phyloP scores from a whole-genome alignment of 2,888 invertebrate species.

The Acanthopleura granulata region DNA sequence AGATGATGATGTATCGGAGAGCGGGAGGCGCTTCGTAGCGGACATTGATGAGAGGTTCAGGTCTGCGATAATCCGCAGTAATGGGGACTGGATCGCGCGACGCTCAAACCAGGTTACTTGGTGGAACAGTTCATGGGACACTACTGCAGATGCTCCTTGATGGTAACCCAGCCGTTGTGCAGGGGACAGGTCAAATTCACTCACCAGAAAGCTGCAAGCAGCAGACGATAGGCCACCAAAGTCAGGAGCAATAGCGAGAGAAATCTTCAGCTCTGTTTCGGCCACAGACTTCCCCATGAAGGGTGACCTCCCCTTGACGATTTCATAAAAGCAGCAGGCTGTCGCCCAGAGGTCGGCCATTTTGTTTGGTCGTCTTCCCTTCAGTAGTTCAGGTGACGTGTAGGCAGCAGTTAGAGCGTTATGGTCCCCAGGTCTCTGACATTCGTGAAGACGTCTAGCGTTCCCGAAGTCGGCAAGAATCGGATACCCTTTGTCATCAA shows the following conservation, averaged over 20 bases:
- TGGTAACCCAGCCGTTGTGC: too few species aligned
- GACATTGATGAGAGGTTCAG: too few species aligned
- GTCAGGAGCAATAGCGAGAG: not conserved
- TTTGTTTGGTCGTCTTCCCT: not conserved
- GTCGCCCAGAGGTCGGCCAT: not conserved
- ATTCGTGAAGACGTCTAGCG: not conserved
- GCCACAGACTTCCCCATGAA: not conserved
- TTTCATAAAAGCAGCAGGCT: not conserved
- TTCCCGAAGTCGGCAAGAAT: not conserved
- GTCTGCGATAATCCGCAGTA: too few species aligned
- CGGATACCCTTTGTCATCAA: not conserved
- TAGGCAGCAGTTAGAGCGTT: not conserved
- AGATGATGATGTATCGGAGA: too few species aligned
- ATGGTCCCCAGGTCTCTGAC: not conserved
- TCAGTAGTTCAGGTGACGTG: constrained; percentile 5
- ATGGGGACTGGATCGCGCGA: too few species aligned
- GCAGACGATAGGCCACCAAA: too few species aligned
- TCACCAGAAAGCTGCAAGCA: too few species aligned
- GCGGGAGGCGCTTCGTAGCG: too few species aligned
- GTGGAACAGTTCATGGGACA: too few species aligned
- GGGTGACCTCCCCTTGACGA: not conserved
- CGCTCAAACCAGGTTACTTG: too few species aligned
- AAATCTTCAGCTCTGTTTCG: not conserved
- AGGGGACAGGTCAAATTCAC: too few species aligned
- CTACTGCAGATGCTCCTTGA: too few species aligned